These are phyloP conservation scores for Goniozus legneri DNA, from an alignment of 1,140 invertebrate species.

Conservation along the genomic window DNA sequence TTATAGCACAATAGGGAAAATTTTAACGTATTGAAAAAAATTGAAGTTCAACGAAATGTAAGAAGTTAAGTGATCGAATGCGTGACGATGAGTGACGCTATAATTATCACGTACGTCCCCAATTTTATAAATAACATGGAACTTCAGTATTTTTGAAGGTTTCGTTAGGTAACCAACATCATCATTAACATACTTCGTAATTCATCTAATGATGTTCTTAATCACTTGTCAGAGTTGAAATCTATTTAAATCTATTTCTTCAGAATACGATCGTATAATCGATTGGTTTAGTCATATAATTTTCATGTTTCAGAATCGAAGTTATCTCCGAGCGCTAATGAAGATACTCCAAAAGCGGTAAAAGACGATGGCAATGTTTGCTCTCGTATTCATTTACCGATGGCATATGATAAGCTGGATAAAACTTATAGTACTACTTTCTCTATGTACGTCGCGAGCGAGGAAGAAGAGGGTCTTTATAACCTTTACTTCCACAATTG, in stretches of 20 bases:
- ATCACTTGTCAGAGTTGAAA: too few relatives aligned
- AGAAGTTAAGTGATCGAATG: slow-evolving; percentile 28
- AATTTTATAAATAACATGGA: slow-evolving; percentile 43
- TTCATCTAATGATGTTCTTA: too few relatives aligned
- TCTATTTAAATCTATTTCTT: background rate
- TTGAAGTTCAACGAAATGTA: too few relatives aligned
- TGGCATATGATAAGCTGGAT: slow-evolving; percentile 26
- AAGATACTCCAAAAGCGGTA: background rate
- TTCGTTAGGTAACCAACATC: slow-evolving; percentile 25
- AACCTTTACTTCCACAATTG: slow-evolving; percentile 96
- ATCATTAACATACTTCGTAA: slow-evolving; percentile 12
- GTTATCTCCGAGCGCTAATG: too few relatives aligned
- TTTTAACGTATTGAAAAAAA: too few relatives aligned
- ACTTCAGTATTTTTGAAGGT: slow-evolving; percentile 34
- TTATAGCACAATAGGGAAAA: too few relatives aligned
- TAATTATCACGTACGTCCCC: slow-evolving; percentile 36
- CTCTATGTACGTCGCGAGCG: slow-evolving; percentile 72
- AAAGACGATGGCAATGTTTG: slow-evolving; percentile 31
- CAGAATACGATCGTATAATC: background rate
- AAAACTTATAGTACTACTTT: slow-evolving; percentile 57
- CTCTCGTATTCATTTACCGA: slow-evolving; percentile 36
- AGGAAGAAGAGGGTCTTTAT: slow-evolving; percentile 87
- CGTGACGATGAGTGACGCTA: slow-evolving; percentile 25
- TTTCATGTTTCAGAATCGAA: too few relatives aligned
- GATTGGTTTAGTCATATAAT: too few relatives aligned